A percentile compares a stretch with the other conserved stretches of the same genome.
These are phyloP conservation scores for Amiota minor DNA, from an alignment of 2,888 invertebrate genomes.

Conservation along the genomic window DNA sequence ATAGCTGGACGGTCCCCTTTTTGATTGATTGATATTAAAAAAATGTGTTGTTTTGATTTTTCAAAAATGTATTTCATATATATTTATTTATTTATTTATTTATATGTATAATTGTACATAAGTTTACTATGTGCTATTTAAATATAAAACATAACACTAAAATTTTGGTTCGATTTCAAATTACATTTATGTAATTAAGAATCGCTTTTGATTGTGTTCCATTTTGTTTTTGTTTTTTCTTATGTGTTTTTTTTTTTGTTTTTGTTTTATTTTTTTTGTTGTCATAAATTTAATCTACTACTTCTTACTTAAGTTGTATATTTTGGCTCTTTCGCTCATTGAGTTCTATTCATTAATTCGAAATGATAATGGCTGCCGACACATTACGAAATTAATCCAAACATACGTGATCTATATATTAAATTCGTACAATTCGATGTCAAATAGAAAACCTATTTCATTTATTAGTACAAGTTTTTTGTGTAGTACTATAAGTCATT, in stretches of 20 bases:
- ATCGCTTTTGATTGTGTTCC: neutral
- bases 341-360: too few relatives aligned
- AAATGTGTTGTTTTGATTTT: neutral
- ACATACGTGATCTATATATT: constrained; percentile 38
- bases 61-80: constrained; percentile 24
- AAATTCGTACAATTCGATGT: constrained; percentile 72
- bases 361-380: too few relatives aligned
- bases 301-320: constrained; percentile 48
- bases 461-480: neutral
- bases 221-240: constrained; percentile 7
- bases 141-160: constrained; percentile 27
- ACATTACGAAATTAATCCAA: too few relatives aligned
- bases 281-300: neutral
- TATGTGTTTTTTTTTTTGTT: neutral
- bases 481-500: too few relatives aligned
- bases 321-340: constrained; percentile 33
- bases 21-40: neutral
- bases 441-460: constrained; percentile 66
- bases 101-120: constrained; percentile 21
- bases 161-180: constrained; percentile 11
- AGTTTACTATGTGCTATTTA: constrained; percentile 16
- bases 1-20: too few relatives aligned
- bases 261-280: neutral
- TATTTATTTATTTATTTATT: neutral
- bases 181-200: neutral